phyloP scores from a whole-genome alignment of 2,888 invertebrate species.

The Octonoba sinensis region DNA sequence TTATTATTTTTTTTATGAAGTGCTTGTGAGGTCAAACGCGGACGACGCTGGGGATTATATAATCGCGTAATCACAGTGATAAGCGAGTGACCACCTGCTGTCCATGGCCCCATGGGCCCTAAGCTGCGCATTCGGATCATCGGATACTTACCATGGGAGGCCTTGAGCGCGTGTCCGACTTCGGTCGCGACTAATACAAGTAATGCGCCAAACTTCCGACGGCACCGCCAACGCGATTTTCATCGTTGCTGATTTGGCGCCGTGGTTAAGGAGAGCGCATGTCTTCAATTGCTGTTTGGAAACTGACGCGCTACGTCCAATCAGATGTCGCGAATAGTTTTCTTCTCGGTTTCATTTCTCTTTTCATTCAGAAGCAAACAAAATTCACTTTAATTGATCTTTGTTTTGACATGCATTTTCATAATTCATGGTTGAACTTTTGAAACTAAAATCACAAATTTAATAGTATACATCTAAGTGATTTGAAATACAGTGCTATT shows the following conservation, averaged over 20 bases:
- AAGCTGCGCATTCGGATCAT: not conserved
- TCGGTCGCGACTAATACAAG: slow-evolving; percentile 5
- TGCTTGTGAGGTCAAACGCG: not conserved
- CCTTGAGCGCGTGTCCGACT: slow-evolving; percentile 4
- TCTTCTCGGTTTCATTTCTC: not conserved
- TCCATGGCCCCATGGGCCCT: no score
- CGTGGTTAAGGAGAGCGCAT: slow-evolving; percentile 9
- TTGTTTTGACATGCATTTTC: no score
- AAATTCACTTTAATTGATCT: no score
- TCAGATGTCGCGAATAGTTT: slow-evolving; percentile 7
- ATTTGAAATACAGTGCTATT: no score
- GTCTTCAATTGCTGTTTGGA: slow-evolving; percentile 3
- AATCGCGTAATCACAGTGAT: no score
- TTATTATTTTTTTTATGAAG: not conserved
- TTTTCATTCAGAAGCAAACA: no score
- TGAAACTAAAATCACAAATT: no score
- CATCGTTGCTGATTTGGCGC: slow-evolving; percentile 36
- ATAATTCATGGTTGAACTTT: no score
- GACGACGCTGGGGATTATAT: no score
- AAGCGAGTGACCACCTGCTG: no score
- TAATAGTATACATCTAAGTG: no score
- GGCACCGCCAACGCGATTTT: not conserved
- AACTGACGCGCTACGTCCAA: slow-evolving; percentile 24
- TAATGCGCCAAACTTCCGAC: not conserved
- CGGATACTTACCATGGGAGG: slow-evolving; percentile 27